Percentiles rank a stretch among this genome's conserved stretches.
Conservation (phyloP, 2,113 vertebrate genomes). For the Uria aalge region DNA sequence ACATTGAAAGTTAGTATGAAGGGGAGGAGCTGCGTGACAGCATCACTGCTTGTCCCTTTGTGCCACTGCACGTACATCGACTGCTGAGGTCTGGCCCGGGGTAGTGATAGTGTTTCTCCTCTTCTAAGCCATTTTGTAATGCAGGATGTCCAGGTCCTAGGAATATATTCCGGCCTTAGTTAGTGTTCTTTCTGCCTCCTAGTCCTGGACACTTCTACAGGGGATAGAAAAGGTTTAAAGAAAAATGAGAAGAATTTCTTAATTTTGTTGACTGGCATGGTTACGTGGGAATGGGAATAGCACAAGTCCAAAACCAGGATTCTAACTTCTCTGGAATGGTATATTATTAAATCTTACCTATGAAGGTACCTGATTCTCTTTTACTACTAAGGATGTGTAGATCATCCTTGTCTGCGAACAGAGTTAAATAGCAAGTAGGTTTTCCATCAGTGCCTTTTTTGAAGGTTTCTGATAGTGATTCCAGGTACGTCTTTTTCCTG, state of each 20-base stretch:
- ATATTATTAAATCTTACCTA: not conserved
- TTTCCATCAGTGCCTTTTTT: not conserved
- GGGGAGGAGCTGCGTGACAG: not conserved
- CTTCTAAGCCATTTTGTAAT: not conserved
- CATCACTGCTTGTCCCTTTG: not conserved
- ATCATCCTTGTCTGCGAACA: not conserved
- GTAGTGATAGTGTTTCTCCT: not conserved
- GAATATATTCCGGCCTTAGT: not conserved
- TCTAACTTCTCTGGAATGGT: not conserved
- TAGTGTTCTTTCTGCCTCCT: not conserved
- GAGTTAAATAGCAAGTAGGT: not conserved
- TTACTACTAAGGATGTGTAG: not conserved
- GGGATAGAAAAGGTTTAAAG: not conserved
- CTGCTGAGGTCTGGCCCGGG: not conserved
- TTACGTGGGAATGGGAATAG: not conserved
- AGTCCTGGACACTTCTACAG: not conserved
- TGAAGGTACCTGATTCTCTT: not conserved
- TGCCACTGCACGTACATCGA: accelerated
- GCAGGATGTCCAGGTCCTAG: not conserved
- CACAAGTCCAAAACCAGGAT: not conserved
- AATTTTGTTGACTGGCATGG: not conserved
- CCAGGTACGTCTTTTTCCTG: not conserved
- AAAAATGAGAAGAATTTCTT: not conserved
- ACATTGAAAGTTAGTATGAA: not conserved
- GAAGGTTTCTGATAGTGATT: not conserved